Evolutionary conservation across 2,797 vertebrate genomes (phyloP), one percentile per base, ranked within the genome.

Genomic region (Cynodonichthys magdalenae): DNA sequence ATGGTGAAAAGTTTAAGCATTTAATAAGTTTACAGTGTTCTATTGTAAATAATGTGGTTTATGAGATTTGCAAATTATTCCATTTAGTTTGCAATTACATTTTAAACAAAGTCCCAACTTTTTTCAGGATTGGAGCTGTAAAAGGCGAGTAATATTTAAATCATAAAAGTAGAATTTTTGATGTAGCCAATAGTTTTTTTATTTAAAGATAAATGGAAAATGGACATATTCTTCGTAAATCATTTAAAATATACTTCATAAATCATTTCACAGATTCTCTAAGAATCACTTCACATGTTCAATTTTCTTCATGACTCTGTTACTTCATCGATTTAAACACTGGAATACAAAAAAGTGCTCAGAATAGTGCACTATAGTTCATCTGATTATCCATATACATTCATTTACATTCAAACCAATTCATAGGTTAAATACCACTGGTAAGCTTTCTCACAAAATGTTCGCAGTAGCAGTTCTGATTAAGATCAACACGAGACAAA

Each of bases 261-360:
- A 59, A 69, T 66, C 69, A 48, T 29, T 48, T 59, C 44, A 63
- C 77, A 27, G 62, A 66, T 45, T 24, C 42, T 53, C 31, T 14
- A 60, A 77, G 62, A 63, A 69, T 67, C 71, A 53, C 19, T 34
- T 53, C 49, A 64, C 79, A 74, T 77, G 55, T 57, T 71, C 62
- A 19, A 63, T 60, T 50, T n/a, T 17, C 66, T 80, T 80, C 62
- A 70, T 76, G 11, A 20, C 52, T 74, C 53, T 69, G 75, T 84
- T 41, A 63, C 66, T 84, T 85, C 63, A 75, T 81, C 10, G 9
- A 74, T 77, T 73, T 77, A 67, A 78, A 69, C 91, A 94, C 93
- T 94, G 92, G 82, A 59, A 67, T 88, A 85, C 80, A 82, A 90
- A 83, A 81, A 93, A 93, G 93, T 94, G 92, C 92, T 85, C 60